A percentile compares a stretch with the other conserved stretches of the same genome.
These are phyloP conservation scores for Hirundo rustica DNA, from an alignment of 2,797 vertebrate species.

Conservation along the genomic window DNA sequence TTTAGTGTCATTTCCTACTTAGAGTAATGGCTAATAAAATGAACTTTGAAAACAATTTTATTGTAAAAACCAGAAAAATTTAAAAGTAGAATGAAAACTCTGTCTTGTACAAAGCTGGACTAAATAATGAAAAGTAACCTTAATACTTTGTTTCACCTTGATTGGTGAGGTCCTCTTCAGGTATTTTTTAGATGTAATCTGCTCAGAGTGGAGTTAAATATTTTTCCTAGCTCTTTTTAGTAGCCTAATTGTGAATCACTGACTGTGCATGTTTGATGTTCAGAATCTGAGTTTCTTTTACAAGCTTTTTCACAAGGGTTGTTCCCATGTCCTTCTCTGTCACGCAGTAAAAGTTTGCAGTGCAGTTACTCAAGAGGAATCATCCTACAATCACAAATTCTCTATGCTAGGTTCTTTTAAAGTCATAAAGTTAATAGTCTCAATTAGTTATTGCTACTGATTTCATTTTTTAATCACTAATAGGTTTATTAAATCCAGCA, in stretches of 20 bases:
- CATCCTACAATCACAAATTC: neutral
- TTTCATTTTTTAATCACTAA: neutral
- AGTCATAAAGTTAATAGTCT: neutral
- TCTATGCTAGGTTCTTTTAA: neutral
- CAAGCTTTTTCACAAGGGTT: neutral
- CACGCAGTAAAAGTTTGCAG: neutral
- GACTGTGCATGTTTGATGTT: neutral
- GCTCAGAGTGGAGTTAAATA: neutral
- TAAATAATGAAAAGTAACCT: neutral
- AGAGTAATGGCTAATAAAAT: neutral
- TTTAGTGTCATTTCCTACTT: neutral
- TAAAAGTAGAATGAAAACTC: neutral
- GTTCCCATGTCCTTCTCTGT: neutral
- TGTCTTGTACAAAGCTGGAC: neutral
- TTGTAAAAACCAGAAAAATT: neutral
- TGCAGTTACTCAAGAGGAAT: conserved; percentile 16
- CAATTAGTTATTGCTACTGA: neutral
- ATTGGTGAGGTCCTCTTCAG: neutral
- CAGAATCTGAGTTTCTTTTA: neutral
- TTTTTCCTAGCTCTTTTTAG: neutral
- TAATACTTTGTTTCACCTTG: neutral
- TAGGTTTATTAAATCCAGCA: neutral
- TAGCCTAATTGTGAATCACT: neutral
- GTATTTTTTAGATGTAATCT: neutral
- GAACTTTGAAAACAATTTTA: neutral